phyloP scores from a whole-genome alignment of 2,888 invertebrate genomes.

The Chrysolina oricalcia region DNA sequence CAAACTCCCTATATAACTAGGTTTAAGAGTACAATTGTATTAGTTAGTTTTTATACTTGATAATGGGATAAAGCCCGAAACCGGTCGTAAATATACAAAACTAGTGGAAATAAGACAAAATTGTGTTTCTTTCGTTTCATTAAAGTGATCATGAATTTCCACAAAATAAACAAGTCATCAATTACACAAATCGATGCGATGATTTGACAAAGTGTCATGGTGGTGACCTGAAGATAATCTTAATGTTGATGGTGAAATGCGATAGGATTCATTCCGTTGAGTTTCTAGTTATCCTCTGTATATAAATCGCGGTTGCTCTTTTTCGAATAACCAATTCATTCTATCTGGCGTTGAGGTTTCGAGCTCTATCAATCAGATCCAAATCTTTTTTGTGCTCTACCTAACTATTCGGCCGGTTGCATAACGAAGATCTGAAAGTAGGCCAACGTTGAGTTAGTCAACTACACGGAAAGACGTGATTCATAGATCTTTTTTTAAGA shows the following conservation, averaged over 20 bases:
- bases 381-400: background rate
- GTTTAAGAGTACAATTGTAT: no score
- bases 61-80: no score
- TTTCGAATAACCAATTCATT: slow-evolving; percentile 16
- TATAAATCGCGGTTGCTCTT: background rate
- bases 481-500: background rate
- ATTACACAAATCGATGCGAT: no score
- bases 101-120: no score
- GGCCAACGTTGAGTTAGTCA: background rate
- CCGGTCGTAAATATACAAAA: no score
- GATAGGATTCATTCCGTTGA: background rate
- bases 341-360: background rate
- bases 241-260: background rate
- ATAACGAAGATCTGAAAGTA: background rate
- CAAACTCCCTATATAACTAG: no score
- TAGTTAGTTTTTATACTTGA: no score
- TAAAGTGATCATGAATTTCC: no score
- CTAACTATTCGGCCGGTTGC: background rate
- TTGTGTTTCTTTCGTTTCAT: no score
- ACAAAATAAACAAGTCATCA: no score
- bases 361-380: slow-evolving; percentile 13
- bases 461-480: background rate
- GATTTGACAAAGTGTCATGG: background rate
- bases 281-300: background rate
- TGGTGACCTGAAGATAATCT: background rate